Percentiles rank a stretch among this genome's conserved stretches.
Evolutionary conservation across 1,140 invertebrate species (phyloP).

Genomic region (Hestina assimilis): DNA sequence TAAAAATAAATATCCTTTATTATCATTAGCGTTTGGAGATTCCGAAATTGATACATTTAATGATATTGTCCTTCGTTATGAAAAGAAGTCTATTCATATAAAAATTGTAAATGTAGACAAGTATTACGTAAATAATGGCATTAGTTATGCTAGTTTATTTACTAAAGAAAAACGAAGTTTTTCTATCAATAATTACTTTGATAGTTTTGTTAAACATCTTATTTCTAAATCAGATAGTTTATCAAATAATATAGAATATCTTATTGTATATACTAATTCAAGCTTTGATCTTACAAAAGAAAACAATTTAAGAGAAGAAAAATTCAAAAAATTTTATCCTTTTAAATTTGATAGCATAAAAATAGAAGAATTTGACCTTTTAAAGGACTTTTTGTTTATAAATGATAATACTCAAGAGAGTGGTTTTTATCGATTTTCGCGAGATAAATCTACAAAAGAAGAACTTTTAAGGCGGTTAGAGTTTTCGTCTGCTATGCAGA

Average conservation of each 20-base stretch:
- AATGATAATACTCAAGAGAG: slow-evolving; percentile 14
- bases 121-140: neutral
- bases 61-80: slow-evolving; percentile 15
- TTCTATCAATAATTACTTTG: no score
- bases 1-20: slow-evolving; percentile 15
- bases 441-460: slow-evolving; percentile 11
- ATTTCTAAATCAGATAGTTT: no score
- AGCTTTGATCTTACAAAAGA: neutral
- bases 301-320: slow-evolving; percentile 4
- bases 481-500: slow-evolving; percentile 13
- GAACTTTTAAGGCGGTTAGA: slow-evolving; percentile 12
- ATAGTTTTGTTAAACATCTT: no score
- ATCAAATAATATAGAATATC: no score
- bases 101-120: slow-evolving; percentile 13
- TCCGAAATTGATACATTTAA: slow-evolving; percentile 16
- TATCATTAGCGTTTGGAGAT: slow-evolving; percentile 16
- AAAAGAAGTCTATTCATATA: slow-evolving; percentile 17
- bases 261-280: no score
- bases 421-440: slow-evolving; percentile 14
- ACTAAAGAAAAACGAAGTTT: neutral
- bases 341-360: slow-evolving; percentile 17
- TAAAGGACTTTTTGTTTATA: slow-evolving; percentile 18
- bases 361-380: slow-evolving; percentile 11
- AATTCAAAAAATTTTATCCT: slow-evolving; percentile 11
- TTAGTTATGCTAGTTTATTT: neutral